Evolutionary conservation across 2,113 vertebrate genomes (phyloP).

Genomic region (Eptesicus fuscus): DNA sequence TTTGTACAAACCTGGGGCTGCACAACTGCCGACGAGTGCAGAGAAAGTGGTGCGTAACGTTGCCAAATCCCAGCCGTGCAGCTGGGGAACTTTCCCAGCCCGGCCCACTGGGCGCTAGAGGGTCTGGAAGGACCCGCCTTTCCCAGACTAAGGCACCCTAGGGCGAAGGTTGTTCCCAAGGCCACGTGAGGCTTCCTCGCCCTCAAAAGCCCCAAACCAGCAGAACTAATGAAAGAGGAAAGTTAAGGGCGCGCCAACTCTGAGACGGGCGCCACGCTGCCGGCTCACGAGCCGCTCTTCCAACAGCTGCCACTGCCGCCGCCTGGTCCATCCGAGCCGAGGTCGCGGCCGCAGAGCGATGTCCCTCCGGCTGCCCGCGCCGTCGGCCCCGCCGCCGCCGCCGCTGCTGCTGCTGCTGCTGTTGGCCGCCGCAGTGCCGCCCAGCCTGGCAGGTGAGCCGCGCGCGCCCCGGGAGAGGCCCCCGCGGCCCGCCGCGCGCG

Average conservation of each 20-base stretch:
- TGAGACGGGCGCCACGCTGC: neutral
- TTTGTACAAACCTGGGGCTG: neutral
- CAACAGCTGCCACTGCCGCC: neutral
- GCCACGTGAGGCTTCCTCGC: slow-evolving; percentile 42
- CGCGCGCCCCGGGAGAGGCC: neutral
- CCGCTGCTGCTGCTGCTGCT: slow-evolving; percentile 63
- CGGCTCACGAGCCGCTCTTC: neutral
- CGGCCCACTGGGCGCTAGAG: neutral
- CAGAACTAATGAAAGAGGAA: neutral
- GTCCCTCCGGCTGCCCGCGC: neutral
- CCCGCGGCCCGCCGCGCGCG: neutral
- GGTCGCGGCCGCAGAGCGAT: slow-evolving; percentile 4
- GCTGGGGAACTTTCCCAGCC: neutral
- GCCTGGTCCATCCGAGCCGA: neutral
- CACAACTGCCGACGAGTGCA: neutral
- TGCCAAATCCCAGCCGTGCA: neutral
- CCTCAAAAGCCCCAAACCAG: neutral
- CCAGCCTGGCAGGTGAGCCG: slow-evolving; percentile 75
- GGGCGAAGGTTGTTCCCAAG: slow-evolving; percentile 32
- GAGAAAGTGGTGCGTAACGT: neutral
- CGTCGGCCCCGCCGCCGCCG: neutral
- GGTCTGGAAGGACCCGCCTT: slow-evolving; percentile 57
- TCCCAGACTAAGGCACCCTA: neutral
- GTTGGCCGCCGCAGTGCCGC: slow-evolving; percentile 41
- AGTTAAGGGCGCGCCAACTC: neutral